Evolutionary conservation across 2,797 vertebrate species (phyloP), one percentile per base, ranked within the genome.

Genomic region (Enteromius radiatus): DNA sequence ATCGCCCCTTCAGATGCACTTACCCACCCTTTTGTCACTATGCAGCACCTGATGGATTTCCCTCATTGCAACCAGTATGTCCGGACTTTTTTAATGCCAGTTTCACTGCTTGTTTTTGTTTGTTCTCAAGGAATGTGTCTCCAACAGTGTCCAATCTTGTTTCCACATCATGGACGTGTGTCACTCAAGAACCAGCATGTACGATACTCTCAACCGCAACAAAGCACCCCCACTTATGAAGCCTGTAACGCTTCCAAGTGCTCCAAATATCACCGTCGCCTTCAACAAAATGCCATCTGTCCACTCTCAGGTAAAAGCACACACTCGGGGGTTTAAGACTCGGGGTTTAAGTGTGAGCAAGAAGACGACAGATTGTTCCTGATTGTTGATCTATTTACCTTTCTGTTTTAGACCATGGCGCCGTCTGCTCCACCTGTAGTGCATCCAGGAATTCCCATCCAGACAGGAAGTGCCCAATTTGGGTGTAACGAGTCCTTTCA

Each of bases 81-180:
- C 80, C 41, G 14, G 5, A 64, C 15, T 11, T 68, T 76, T 61
- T 7, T 26, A 41, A n/a, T 43, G 5, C 5, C 45, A 26, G 1
- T 43, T 75, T 41, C 33, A 26, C 4, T 23, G 45, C 36, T 4
- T 7, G 0, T 61, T 21, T 23, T 12, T 56, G 5, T 11, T 9
- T 3, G n/a, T 15, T 54, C 71, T 74, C 21, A 2, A 38, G 33
- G 6, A 75, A 56, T 23, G 10, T 61, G 23, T 73, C 28, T 81
- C 85, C 87, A 74, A 26, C 81, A 99, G 98, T 82, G 97, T 99
- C 73, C 98, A 98, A 93, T 98, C 97, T 8, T 98, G 97, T 94
- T 99, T 99, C 93, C 97, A 97, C 90, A 96, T 99, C 91, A 98
- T 99, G 97, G 98, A 99, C 92, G 90, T 97, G 92, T 98, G 97